phyloP scores from a whole-genome alignment of 2,797 vertebrate species.

The Pogoniulus pusillus region DNA sequence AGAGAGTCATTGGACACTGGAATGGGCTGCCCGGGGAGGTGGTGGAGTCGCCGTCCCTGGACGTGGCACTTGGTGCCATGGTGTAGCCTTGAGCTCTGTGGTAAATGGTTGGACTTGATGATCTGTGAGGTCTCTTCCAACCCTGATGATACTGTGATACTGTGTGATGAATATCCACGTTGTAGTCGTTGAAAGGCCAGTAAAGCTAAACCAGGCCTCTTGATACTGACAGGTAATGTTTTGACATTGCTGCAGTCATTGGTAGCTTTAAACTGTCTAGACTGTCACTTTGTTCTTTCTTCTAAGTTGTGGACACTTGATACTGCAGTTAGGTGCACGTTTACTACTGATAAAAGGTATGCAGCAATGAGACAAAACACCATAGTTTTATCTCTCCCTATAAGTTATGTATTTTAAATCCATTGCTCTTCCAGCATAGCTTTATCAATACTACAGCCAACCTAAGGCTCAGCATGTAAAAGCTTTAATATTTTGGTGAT shows the following conservation, averaged over 20 bases:
- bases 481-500: not conserved
- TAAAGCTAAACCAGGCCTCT: not conserved
- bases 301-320: not conserved
- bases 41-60: no score
- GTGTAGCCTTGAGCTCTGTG: no score
- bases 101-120: no score
- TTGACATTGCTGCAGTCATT: not conserved
- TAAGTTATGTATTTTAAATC: not conserved
- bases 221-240: not conserved
- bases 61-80: no score
- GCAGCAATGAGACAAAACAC: not conserved
- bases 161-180: fast-evolving
- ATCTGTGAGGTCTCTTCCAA: no score
- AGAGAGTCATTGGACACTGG: no score
- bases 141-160: no score
- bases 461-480: not conserved
- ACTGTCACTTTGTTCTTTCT: not conserved
- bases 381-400: not conserved
- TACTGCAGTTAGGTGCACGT: not conserved
- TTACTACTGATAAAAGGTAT: not conserved
- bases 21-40: no score
- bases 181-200: not conserved
- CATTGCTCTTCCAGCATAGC: not conserved
- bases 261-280: not conserved
- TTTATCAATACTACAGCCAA: not conserved